A percentile compares a stretch with the other conserved stretches of the same genome.
These are phyloP conservation scores for Mythimna lalbum DNA, from an alignment of 2,888 invertebrate genomes.

Conservation along the genomic window DNA sequence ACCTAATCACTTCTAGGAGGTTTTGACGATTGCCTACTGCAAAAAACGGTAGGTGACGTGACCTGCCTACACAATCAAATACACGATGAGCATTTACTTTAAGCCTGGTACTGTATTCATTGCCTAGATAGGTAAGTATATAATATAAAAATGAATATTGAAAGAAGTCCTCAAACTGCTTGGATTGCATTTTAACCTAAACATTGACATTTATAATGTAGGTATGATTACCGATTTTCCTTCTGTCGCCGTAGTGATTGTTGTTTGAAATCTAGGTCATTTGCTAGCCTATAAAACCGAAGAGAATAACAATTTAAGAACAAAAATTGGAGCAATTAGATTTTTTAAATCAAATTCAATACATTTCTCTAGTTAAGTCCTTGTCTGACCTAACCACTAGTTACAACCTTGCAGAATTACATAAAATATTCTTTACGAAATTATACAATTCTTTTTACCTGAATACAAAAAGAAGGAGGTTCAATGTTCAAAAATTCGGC, in stretches of 20 bases:
- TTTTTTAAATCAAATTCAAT: too few species aligned
- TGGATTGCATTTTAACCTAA: slow-evolving; percentile 64
- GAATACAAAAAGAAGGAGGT: too few species aligned
- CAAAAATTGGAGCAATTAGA: background rate
- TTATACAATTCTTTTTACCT: background rate
- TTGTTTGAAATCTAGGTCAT: background rate
- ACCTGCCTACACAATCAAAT: too few species aligned
- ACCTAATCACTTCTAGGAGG: too few species aligned
- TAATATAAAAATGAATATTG: too few species aligned
- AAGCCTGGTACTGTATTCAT: too few species aligned
- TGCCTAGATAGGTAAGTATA: background rate
- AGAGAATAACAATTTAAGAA: background rate
- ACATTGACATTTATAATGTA: slow-evolving; percentile 67
- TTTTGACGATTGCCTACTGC: too few species aligned
- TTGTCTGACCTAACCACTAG: too few species aligned
- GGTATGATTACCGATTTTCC: slow-evolving; percentile 32
- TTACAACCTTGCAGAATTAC: background rate
- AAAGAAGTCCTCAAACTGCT: slow-evolving; percentile 38
- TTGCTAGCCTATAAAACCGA: background rate
- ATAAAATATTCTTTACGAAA: background rate
- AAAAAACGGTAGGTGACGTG: too few species aligned
- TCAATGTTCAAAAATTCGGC: too few species aligned
- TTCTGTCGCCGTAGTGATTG: slow-evolving; percentile 43
- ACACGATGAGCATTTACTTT: too few species aligned
- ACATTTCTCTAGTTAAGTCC: too few species aligned